Base-by-base conservation (phyloP, 92 coral and sea anemone species). In the Desmophyllum pertusum region DNA sequence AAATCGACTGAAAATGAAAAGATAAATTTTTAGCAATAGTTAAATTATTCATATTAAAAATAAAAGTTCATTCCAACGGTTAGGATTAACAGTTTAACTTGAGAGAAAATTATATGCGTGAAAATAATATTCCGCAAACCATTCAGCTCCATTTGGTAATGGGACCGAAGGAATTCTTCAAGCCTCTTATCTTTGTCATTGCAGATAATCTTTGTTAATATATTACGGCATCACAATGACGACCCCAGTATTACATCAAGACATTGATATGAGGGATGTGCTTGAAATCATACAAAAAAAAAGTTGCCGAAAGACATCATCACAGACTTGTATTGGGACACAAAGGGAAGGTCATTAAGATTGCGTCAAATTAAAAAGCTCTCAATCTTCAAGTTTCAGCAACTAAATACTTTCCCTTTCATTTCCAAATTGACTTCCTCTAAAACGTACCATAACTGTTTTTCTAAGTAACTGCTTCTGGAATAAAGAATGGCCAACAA, bases 121-220 rank as follows among this genome's bases (percentile, higher is more conserved):
- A 59, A 23, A 46, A 48, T 13, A 1, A 59, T 59, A 18, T 59
- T 59, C 35, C 10, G 25, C 31, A 13, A 57, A 10, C 39, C 29
- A 17, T 41, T 15, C 2, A 62, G 25, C 55, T 42, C 40, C 1
- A 37, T 67, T 29, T 65, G 46, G 75, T 30, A 67, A 79, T 43
- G 31, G 43, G 50, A 79, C 30, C 84, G 18, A 27, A 65, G 36
- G 64, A 45, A 48, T 45, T 35, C 45, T 66, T 46, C 19, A 66
- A 79, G 41, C 73, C 41, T 36, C 62, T 79, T 79, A 79, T 19
- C 46, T 29, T 39, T 19, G 55, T 6, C 6, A 48, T 48, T 33
- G n/a, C 10, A 66, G 75, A 79, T 79, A 65, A 79, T 65, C 83
- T 79, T 55, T 64, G 75, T 10, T 59, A 57, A 77, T 59, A 15